phyloP scores from a whole-genome alignment of 2,888 invertebrate species.

The Chloromyia formosa region DNA sequence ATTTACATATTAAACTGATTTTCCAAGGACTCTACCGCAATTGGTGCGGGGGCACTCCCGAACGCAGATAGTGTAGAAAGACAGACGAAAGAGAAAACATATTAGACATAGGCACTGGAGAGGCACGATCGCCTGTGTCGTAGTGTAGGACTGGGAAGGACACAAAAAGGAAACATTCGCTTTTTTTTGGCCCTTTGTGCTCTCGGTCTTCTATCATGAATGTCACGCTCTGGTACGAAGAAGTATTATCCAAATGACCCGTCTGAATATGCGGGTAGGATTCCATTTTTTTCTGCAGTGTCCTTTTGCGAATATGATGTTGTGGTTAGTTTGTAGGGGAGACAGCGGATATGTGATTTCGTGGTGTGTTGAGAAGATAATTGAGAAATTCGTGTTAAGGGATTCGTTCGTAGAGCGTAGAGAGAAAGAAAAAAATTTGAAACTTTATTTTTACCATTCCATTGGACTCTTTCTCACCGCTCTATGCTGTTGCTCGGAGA shows the following conservation, averaged over 20 bases:
- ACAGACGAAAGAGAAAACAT: neutral
- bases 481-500: no score
- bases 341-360: no score
- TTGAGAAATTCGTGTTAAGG: no score
- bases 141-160: no score
- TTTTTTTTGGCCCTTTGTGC: conserved; percentile 4
- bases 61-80: neutral
- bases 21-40: conserved; percentile 41
- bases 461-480: no score
- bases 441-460: no score
- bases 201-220: neutral
- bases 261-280: conserved; percentile 43
- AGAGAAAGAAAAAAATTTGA: no score
- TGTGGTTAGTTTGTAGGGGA: conserved; percentile 20
- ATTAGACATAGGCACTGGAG: neutral
- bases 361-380: no score
- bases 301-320: conserved; percentile 24
- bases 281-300: neutral
- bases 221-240: conserved; percentile 22
- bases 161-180: conserved; percentile 9
- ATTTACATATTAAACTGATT: conserved; percentile 51
- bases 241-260: conserved; percentile 49
- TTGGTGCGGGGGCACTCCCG: no score
- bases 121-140: no score
- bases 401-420: no score